A percentile compares a stretch with the other conserved stretches of the same genome.
These are phyloP conservation scores for Megathymus violae DNA, from an alignment of 1,140 invertebrate species.

Conservation along the genomic window DNA sequence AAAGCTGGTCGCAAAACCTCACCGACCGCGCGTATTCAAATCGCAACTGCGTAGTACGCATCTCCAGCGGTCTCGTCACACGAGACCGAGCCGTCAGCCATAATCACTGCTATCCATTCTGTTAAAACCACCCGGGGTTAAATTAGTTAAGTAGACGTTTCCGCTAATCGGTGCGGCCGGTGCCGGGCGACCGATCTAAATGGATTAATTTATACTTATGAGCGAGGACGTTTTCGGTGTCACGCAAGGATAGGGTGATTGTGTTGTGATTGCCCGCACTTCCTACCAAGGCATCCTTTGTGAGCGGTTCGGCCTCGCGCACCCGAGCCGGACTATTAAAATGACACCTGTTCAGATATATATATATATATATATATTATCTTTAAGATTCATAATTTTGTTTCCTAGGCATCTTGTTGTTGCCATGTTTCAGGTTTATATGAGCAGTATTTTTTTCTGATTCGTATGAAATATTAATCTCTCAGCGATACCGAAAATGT, in stretches of 20 bases:
- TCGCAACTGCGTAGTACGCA: conserved; percentile 29
- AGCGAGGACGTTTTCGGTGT: conserved; percentile 82
- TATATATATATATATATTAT: no score
- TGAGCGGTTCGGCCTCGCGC: conserved; percentile 64
- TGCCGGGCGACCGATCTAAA: conserved; percentile 77
- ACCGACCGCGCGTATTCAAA: conserved; percentile 7
- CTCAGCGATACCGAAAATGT: no score
- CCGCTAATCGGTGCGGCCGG: conserved; percentile 82
- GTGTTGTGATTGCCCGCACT: conserved; percentile 79
- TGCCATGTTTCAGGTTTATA: background rate
- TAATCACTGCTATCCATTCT: conserved; percentile 84
- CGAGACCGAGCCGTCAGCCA: conserved; percentile 62
- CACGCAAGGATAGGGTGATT: conserved; percentile 81
- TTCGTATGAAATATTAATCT: no score
- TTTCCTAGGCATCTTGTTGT: background rate
- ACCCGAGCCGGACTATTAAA: conserved; percentile 15
- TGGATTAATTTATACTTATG: conserved; percentile 84
- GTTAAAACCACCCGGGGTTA: conserved; percentile 84
- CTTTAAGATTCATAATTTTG: conserved; percentile 7
- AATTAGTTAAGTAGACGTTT: conserved; percentile 85
- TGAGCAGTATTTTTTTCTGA: no score
- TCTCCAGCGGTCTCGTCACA: conserved; percentile 55
- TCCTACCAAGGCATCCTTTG: conserved; percentile 78
- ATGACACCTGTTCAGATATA: conserved; percentile 31
- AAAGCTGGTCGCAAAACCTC: background rate